Evolutionary conservation across 2,888 invertebrate species (phyloP), one percentile per base, ranked within the genome.

Genomic region (Tolmerus cingulatus): DNA sequence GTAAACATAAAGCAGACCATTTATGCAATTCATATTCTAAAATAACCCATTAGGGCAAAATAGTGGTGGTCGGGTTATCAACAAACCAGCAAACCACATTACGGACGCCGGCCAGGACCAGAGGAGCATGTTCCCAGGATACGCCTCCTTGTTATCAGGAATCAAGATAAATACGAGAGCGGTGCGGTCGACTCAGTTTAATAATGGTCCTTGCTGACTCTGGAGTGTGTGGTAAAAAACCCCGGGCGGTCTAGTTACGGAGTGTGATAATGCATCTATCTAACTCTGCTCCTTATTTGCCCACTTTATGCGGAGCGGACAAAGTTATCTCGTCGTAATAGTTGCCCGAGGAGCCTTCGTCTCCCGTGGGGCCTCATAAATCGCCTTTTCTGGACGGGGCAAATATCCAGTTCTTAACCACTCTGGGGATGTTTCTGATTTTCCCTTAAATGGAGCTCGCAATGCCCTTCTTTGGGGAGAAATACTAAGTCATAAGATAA

Each of bases 131-230:
- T 74, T 86, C 86, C 74, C 74, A 74, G 74, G 86, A 74, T 51
- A 74, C 86, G 86, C 86, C 86, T 86, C 76, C 86, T 86, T 86
- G 74, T 86, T 86, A 86, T 76, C 86, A 86, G 76, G 30, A 86
- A 86, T 86, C 86, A 86, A 86, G 86, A 86, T 86, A 86, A 86
- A 86, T 86, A 86, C 74, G 86, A 76, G 34, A 74, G 27, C 34
- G 27, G 43, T 86, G 74, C 37, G 86, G 30, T 23, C 23, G 76
- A 34, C 81, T 81, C 46, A 86, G 74, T 86, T 51, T 16, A 86
- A 74, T 86, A 86, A 74, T 76, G 43, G 16, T 86, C 76, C 86
- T 74, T 2, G 43, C 14, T 9, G 7, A 16, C 19, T 66, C 66
- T 27, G 27, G 66, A 66, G 86, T 30, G 34, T 74, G 76, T 34